Evolutionary conservation across 2,797 vertebrate species (phyloP).

Genomic region (Adrianichthys oophorus): DNA sequence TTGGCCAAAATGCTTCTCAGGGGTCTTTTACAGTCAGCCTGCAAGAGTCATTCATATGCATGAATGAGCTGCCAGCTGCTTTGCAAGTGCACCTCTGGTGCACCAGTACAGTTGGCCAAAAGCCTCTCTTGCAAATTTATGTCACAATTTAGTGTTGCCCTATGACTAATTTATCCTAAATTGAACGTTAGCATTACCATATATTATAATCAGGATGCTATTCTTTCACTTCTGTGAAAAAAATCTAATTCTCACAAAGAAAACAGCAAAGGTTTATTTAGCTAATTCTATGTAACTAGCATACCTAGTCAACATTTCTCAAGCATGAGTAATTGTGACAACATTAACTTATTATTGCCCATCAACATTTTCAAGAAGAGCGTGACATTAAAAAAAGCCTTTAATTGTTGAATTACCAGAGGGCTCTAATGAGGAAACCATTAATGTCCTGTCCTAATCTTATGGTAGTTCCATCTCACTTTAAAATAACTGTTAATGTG

Average conservation of each 20-base stretch:
- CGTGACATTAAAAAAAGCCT: conserved; percentile 4
- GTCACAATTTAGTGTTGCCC: not conserved
- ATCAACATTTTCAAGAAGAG: not conserved
- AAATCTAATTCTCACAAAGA: too few species aligned
- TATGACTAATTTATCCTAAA: not conserved
- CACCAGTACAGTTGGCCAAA: not conserved
- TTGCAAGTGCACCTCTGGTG: not conserved
- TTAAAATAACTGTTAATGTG: not conserved
- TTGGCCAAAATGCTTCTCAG: not conserved
- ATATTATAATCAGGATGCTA: too few species aligned
- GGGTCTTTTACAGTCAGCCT: not conserved
- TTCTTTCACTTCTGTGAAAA: too few species aligned
- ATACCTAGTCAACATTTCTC: not conserved
- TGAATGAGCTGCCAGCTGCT: not conserved
- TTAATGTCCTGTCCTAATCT: not conserved
- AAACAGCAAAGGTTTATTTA: too few species aligned
- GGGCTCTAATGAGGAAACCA: not conserved
- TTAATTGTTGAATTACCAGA: not conserved
- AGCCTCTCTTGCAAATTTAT: not conserved
- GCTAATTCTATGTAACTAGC: too few species aligned
- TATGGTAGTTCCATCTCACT: not conserved
- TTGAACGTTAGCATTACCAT: too few species aligned
- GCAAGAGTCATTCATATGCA: not conserved
- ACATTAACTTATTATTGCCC: not conserved
- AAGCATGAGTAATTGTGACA: not conserved